Evolutionary conservation across 2,113 vertebrate species (phyloP).

Genomic region (Halcyon malimbica): DNA sequence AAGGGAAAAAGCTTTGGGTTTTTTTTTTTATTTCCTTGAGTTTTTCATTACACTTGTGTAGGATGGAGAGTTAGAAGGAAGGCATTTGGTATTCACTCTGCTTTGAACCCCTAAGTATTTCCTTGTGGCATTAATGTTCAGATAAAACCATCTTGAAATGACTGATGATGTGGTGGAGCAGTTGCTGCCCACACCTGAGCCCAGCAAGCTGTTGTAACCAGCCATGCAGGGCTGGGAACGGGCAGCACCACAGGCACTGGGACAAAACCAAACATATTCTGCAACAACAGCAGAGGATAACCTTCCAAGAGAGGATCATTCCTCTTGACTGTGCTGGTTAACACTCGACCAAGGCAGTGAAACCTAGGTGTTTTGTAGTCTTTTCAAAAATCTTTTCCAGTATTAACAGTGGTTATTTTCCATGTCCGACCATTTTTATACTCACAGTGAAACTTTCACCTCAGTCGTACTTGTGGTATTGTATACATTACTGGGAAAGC

Average conservation of each 20-base stretch:
- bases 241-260: not conserved
- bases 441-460: not conserved
- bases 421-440: not conserved
- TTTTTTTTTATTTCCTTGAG: not conserved
- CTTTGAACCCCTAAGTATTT: not conserved
- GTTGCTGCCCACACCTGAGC: not conserved
- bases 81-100: not conserved
- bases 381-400: not conserved
- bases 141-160: not conserved
- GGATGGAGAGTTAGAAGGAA: not conserved
- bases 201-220: not conserved
- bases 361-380: not conserved
- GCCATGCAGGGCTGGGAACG: rapidly evolving
- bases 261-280: not conserved
- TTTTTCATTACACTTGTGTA: not conserved
- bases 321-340: not conserved
- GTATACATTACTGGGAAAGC: not conserved
- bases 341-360: not conserved
- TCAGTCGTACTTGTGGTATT: not conserved
- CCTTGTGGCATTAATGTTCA: not conserved
- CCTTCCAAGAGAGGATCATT: not conserved
- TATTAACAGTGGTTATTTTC: not conserved
- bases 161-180: not conserved
- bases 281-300: too few relatives aligned
- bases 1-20: not conserved